Percentiles rank a stretch among this genome's conserved stretches.
Conservation (phyloP, 2,113 vertebrate genomes). For the Anolis sagrei region DNA sequence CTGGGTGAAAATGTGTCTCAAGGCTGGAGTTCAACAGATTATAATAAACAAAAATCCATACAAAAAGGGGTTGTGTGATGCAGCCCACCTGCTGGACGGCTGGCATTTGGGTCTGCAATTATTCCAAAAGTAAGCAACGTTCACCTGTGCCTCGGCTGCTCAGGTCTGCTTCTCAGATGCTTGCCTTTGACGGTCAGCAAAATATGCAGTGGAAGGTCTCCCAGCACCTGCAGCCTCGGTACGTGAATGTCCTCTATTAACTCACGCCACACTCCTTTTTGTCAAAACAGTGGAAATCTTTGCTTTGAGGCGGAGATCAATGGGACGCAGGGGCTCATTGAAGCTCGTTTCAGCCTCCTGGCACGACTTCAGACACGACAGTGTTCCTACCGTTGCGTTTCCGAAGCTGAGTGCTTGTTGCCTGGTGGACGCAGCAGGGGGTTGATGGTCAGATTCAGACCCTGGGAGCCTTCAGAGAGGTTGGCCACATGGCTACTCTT, state of each 20-base stretch:
- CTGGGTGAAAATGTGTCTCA: no score
- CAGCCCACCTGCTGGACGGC: background rate
- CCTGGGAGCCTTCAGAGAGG: background rate
- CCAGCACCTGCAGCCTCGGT: slow-evolving; percentile 3
- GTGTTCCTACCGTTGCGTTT: rapidly evolving
- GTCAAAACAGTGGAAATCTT: slow-evolving; percentile 16
- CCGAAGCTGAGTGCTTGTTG: rapidly evolving
- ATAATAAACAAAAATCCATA: no score
- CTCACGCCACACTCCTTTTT: slow-evolving; percentile 21
- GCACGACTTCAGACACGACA: background rate
- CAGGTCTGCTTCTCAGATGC: background rate
- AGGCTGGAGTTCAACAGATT: no score
- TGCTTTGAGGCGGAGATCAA: background rate
- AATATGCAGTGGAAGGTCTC: background rate
- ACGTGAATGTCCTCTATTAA: background rate
- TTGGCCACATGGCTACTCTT: background rate
- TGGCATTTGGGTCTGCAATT: slow-evolving; percentile 22
- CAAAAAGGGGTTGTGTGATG: no score
- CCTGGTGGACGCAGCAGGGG: background rate
- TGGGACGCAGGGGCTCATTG: background rate
- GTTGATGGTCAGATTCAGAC: background rate
- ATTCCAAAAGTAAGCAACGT: background rate
- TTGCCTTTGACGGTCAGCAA: slow-evolving; percentile 26
- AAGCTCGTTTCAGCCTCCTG: background rate
- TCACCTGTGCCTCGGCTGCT: background rate